Percentiles rank a stretch among this genome's conserved stretches.
Conservation (phyloP, 2,888 invertebrate genomes). For the Melanchra persicariae region DNA sequence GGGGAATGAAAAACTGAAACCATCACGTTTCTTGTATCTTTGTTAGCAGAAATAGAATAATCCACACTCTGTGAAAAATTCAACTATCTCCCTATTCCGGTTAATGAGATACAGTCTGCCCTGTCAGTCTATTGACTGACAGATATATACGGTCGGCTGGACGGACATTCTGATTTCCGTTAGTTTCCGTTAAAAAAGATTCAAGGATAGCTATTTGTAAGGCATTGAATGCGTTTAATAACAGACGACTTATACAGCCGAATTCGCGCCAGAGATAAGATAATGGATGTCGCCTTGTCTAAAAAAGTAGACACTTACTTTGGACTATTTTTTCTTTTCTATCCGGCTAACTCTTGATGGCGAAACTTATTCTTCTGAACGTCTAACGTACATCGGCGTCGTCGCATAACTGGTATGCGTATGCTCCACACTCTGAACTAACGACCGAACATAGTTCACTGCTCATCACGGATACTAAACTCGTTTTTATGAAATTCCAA, state of each 20-base stretch:
- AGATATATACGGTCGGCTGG: too few relatives aligned
- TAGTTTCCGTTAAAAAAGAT: too few relatives aligned
- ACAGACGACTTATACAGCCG: neutral
- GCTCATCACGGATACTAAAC: constrained; percentile 73
- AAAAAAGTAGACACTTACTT: constrained; percentile 19
- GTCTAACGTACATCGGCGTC: constrained; percentile 21
- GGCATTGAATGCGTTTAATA: too few relatives aligned
- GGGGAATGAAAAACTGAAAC: too few relatives aligned
- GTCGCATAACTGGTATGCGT: constrained; percentile 41
- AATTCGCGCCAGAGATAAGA: neutral
- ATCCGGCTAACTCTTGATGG: neutral
- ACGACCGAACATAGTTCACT: constrained; percentile 34
- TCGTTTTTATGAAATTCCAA: constrained; percentile 72
- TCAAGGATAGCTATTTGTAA: too few relatives aligned
- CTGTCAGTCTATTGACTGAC: too few relatives aligned
- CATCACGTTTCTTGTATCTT: too few relatives aligned
- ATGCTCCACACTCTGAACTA: constrained; percentile 17
- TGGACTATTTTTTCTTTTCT: neutral
- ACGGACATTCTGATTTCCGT: too few relatives aligned
- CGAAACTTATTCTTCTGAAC: constrained; percentile 9
- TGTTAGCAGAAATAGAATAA: too few relatives aligned
- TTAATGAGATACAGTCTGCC: too few relatives aligned
- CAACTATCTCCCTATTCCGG: too few relatives aligned
- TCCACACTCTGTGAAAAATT: too few relatives aligned
- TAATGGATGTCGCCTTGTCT: neutral